These are phyloP conservation scores for Cebidichthys violaceus DNA, from an alignment of 2,113 vertebrate species.

Conservation along the genomic window DNA sequence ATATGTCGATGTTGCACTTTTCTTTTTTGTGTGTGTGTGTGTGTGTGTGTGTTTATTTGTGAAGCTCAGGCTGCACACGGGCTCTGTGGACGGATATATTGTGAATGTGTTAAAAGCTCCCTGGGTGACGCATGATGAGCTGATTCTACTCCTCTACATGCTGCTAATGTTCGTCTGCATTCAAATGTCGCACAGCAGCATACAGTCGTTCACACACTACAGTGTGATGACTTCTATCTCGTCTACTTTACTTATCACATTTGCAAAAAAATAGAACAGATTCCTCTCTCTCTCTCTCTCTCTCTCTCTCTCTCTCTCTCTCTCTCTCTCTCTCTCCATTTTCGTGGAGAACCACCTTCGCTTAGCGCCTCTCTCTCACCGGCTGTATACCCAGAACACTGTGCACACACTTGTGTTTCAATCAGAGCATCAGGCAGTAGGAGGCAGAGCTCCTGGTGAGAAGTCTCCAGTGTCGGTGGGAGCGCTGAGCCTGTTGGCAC, in stretches of 20 bases:
- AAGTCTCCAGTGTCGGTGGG: conserved; percentile 53
- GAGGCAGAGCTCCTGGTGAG: conserved; percentile 57
- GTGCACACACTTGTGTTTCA: conserved; percentile 45
- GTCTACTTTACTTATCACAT: conserved; percentile 1
- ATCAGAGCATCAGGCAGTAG: conserved; percentile 64
- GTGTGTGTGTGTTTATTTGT: neutral
- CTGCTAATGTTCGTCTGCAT: conserved; percentile 46
- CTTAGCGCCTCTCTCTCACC: conserved; percentile 14
- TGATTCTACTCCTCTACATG: conserved; percentile 29
- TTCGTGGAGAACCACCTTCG: conserved; percentile 13
- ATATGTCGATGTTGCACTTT: conserved; percentile 7
- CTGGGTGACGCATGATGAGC: conserved; percentile 32
- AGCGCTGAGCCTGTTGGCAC: conserved; percentile 57
- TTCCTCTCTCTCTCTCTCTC: neutral
- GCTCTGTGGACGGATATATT: conserved; percentile 24
- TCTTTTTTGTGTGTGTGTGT: neutral
- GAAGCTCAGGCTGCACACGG: neutral
- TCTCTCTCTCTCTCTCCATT: neutral
- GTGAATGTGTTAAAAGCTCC: conserved; percentile 49
- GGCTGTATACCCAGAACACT: conserved; percentile 23
- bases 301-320: neutral
- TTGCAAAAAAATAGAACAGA: neutral
- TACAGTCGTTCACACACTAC: too few relatives aligned
- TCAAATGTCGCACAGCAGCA: conserved; percentile 6
- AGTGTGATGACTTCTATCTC: neutral